phyloP scores from a whole-genome alignment of 2,113 vertebrate genomes.

The Eulemur macaco region DNA sequence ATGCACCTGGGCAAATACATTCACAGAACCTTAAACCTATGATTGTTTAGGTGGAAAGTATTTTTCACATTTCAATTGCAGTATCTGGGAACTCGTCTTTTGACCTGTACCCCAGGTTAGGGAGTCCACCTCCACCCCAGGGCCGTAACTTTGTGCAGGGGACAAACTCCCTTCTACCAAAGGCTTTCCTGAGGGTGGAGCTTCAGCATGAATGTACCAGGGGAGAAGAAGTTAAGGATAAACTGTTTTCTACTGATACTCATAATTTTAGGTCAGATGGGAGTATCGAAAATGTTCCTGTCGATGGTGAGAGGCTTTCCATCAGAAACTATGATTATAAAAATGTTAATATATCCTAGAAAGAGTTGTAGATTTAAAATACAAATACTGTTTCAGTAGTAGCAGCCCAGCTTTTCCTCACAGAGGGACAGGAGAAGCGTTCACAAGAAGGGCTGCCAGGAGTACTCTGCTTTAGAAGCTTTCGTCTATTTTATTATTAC shows the following conservation, averaged over 20 bases:
- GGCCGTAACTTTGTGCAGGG: background rate
- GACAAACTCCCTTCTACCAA: background rate
- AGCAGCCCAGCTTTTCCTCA: too few species aligned
- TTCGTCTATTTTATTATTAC: background rate
- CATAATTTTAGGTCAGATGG: background rate
- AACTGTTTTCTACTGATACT: background rate
- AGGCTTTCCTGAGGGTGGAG: background rate
- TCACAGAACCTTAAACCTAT: background rate
- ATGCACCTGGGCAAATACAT: background rate
- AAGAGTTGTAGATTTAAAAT: background rate
- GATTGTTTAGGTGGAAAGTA: background rate
- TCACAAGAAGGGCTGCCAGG: background rate
- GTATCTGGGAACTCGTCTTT: background rate
- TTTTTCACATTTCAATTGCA: background rate
- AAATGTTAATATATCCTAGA: background rate
- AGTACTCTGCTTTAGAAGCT: background rate
- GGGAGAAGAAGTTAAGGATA: background rate
- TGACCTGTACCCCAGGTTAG: background rate
- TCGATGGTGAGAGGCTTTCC: background rate
- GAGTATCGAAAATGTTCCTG: background rate
- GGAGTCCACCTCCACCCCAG: background rate
- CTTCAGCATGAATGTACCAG: rapidly evolving
- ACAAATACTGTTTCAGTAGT: background rate
- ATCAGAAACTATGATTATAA: background rate
- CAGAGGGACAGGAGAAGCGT: background rate